These are phyloP conservation scores for Epinotia ramella DNA, from an alignment of 2,888 invertebrate species.

Conservation along the genomic window DNA sequence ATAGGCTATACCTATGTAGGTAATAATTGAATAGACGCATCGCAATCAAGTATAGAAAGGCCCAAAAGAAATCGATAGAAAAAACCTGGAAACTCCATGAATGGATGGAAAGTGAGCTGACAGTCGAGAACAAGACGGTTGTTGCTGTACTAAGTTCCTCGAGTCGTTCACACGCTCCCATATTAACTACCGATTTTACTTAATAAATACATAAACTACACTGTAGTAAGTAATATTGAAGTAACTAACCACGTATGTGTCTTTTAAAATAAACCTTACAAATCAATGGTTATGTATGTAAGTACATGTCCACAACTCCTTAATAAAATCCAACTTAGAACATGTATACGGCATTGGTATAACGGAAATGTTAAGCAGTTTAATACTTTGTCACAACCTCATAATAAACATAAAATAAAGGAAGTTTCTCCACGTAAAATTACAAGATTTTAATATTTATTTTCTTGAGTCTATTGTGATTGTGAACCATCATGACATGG, in stretches of 20 bases:
- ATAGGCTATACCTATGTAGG: constrained; percentile 50
- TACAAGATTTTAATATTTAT: neutral
- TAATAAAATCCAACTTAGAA: neutral
- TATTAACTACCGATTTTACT: constrained; percentile 45
- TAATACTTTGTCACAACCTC: neutral
- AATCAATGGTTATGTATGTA: neutral
- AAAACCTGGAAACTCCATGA: constrained; percentile 81
- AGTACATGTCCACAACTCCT: neutral
- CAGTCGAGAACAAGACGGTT: constrained; percentile 61
- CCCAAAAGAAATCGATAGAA: constrained; percentile 79
- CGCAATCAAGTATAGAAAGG: constrained; percentile 65
- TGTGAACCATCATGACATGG: too few relatives aligned
- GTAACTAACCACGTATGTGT: too few relatives aligned
- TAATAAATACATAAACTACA: constrained; percentile 13
- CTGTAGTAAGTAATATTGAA: neutral
- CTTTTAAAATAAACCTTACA: neutral
- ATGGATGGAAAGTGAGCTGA: constrained; percentile 83
- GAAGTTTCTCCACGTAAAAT: neutral
- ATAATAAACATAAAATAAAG: neutral
- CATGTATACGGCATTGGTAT: neutral
- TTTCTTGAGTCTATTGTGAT: neutral
- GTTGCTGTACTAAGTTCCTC: constrained; percentile 66
- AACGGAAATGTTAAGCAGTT: neutral
- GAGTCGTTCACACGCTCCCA: constrained; percentile 75
- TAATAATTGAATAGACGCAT: constrained; percentile 63